phyloP scores from a whole-genome alignment of 2,797 vertebrate genomes.

The Bufotes viridis region DNA sequence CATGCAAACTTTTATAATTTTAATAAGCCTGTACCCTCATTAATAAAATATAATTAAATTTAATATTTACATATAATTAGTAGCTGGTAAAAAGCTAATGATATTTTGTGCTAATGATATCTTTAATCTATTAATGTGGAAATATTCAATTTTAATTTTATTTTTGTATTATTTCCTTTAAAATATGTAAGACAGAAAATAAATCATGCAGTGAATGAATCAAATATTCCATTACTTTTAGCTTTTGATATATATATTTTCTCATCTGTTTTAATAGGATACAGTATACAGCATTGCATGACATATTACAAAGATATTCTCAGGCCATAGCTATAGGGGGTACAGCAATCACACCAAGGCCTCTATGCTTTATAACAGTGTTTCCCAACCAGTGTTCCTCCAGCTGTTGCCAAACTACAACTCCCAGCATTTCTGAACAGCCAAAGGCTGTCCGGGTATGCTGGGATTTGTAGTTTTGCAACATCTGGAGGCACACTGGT shows the following conservation, averaged over 20 bases:
- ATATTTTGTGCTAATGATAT: slow-evolving; percentile 46
- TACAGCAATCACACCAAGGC: no score
- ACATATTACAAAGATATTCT: no score
- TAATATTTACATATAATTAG: slow-evolving; percentile 58
- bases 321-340: no score
- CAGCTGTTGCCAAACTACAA: no score
- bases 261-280: no score
- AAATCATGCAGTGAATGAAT: neutral
- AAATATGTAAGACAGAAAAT: slow-evolving; percentile 10
- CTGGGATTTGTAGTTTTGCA: no score
- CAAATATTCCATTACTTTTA: neutral
- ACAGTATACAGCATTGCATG: no score
- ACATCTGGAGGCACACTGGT: no score
- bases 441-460: no score
- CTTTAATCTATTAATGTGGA: slow-evolving; percentile 12
- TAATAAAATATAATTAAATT: slow-evolving; percentile 54
- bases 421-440: no score
- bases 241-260: neutral
- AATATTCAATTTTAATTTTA: slow-evolving; percentile 21
- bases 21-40: slow-evolving; percentile 36
- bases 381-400: no score
- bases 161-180: neutral
- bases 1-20: slow-evolving; percentile 36
- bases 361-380: no score
- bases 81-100: slow-evolving; percentile 36